Evolutionary conservation across 1,140 invertebrate genomes (phyloP).

Genomic region (Drosophila insularis): DNA sequence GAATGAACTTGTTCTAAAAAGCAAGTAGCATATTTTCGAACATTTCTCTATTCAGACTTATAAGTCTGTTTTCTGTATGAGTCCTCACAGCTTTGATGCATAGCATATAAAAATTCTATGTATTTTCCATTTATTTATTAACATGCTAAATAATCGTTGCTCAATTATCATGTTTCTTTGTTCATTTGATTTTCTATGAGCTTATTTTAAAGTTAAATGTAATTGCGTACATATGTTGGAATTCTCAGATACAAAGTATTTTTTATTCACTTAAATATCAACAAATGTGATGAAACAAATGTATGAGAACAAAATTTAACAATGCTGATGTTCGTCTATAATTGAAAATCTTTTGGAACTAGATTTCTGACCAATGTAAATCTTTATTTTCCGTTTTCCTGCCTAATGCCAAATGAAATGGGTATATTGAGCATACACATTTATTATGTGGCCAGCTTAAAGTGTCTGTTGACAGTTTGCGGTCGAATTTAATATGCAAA

Average conservation of each 20-base stretch:
- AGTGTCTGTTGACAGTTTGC: conserved; percentile 27
- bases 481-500: conserved; percentile 29
- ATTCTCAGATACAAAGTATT: conserved; percentile 32
- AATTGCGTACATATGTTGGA: conserved; percentile 29
- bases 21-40: too few relatives aligned
- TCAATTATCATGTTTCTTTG: neutral
- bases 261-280: conserved; percentile 23
- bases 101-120: neutral
- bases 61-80: too few relatives aligned
- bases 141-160: neutral
- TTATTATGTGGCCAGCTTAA: conserved; percentile 32
- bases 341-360: too few relatives aligned
- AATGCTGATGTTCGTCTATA: too few relatives aligned
- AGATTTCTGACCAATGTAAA: neutral
- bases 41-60: too few relatives aligned
- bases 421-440: conserved; percentile 35
- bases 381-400: neutral
- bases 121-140: conserved; percentile 5
- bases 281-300: too few relatives aligned
- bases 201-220: conserved; percentile 13
- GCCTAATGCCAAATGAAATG: conserved; percentile 42
- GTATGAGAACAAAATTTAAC: too few relatives aligned
- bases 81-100: too few relatives aligned
- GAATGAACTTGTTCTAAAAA: too few relatives aligned
- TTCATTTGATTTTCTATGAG: neutral